These are phyloP conservation scores for Pterois miles DNA, from an alignment of 2,797 vertebrate genomes.

Conservation along the genomic window DNA sequence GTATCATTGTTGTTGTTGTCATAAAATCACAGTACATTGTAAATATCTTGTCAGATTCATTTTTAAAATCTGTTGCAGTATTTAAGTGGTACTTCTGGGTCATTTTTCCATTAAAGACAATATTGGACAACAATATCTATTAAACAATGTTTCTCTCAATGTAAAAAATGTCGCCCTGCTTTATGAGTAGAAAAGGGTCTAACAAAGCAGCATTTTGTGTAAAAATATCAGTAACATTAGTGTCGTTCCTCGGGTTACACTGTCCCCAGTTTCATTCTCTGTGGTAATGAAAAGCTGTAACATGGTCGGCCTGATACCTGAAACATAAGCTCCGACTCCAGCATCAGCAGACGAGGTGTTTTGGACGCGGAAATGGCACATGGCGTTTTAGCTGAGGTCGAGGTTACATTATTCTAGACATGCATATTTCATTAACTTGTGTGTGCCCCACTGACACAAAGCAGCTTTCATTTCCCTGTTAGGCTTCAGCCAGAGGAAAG, in stretches of 20 bases:
- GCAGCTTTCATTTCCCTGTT: conserved; percentile 76
- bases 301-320: conserved; percentile 29
- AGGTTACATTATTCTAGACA: conserved; percentile 60
- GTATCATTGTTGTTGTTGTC: not conserved
- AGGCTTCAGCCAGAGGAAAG: conserved; percentile 45
- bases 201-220: conserved; percentile 11
- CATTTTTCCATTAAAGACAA: not conserved
- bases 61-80: not conserved
- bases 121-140: not conserved
- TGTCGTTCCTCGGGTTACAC: conserved; percentile 13
- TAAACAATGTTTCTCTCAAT: not conserved
- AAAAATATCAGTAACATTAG: conserved; percentile 6
- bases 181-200: not conserved
- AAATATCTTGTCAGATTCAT: not conserved
- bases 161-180: not conserved
- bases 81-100: not conserved
- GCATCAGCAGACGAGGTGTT: conserved; percentile 39
- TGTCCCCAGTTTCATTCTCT: conserved; percentile 16
- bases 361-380: conserved; percentile 44
- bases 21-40: not conserved
- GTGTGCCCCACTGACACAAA: conserved; percentile 65
- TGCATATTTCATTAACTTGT: conserved; percentile 71
- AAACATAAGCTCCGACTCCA: conserved; percentile 32
- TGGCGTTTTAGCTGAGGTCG: conserved; percentile 35
- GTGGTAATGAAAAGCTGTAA: conserved; percentile 37